Evolutionary conservation across 1,140 invertebrate species (phyloP), one percentile per base, ranked within the genome.

Genomic region (Heterodera schachtii): DNA sequence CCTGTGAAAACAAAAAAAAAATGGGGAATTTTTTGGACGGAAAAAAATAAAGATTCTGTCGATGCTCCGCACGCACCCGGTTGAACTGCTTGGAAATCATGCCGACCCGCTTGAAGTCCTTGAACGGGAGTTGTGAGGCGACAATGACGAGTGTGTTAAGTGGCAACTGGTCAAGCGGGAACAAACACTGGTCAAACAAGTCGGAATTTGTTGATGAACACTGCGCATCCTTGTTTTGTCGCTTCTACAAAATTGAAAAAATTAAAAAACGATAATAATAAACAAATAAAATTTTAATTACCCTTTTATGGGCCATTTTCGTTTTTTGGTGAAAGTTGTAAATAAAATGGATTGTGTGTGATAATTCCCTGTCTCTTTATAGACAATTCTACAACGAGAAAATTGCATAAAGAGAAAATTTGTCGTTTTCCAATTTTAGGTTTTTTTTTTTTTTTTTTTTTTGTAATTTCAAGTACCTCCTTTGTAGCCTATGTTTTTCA

Each of bases 41-140:
- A 78, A 71, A 7, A 8, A 43, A 43, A 78, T 3, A 41, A 21
- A 8, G 19, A 73, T 46, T 31, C 31, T 31, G 31, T 1, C 31
- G 0, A 31, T 31, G 31, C 0, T 31, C 31, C 31, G 31, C 31
- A 67, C 75, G 5, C 4, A 78, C 77, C 13, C n/a, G 52, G 49
- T 78, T 46, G 31, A 78, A 46, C 44, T 78, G 52, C 47, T 64
- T 78, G 44, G 77, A 78, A 31, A 78, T 64, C 66, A 70, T 44
- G 31, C 77, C 77, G 47, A 78, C 66, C 16, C 70, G 70, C 21
- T 66, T 70, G 43, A 78, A 69, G 66, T 78, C 77, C 19, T 78
- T 49, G 64, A 78, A 78, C 9, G 77, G 77, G 11, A 78, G 44
- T 41, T 78, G 70, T 11, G 77, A 46, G 43, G 70, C 44, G 70